Percentiles rank a stretch among this genome's conserved stretches.
phyloP scores from a whole-genome alignment of 2,888 invertebrate genomes.

The Hirtodrosophila confusa region DNA sequence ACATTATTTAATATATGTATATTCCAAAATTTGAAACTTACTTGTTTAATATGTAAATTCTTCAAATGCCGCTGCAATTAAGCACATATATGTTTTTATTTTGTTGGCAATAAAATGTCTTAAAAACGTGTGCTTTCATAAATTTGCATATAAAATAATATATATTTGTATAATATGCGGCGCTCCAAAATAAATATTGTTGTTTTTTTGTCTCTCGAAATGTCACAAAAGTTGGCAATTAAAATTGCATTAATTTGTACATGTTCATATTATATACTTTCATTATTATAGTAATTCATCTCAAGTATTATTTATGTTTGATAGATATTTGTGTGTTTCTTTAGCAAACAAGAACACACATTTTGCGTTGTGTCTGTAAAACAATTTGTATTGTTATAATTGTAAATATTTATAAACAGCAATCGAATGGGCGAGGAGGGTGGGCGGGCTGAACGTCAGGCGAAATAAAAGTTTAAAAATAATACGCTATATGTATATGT shows the following conservation, averaged over 20 bases:
- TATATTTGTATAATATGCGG: not conserved
- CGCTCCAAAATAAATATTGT: no score
- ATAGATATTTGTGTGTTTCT: constrained; percentile 20
- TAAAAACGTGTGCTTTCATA: constrained; percentile 22
- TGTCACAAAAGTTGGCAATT: constrained; percentile 26
- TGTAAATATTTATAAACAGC: constrained; percentile 59
- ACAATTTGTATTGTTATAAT: constrained; percentile 44
- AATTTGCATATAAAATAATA: constrained; percentile 38
- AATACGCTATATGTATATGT: constrained; percentile 52
- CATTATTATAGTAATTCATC: no score
- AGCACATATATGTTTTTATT: constrained; percentile 20
- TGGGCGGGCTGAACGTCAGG: constrained; percentile 16
- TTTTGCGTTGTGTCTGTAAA: constrained; percentile 41
- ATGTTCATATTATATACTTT: constrained; percentile 12
- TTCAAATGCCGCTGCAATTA: constrained; percentile 26
- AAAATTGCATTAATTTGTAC: constrained; percentile 15
- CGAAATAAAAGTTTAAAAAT: constrained; percentile 57
- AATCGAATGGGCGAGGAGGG: not conserved
- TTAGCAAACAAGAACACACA: constrained; percentile 43
- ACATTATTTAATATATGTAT: no score
- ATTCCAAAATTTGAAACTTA: constrained; percentile 25
- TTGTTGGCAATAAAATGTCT: constrained; percentile 33
- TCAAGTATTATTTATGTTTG: constrained; percentile 15
- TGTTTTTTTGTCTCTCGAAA: constrained; percentile 26
- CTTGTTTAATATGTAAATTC: constrained; percentile 39